These are phyloP conservation scores for Zapus hudsonius DNA, from an alignment of 2,113 vertebrate species.

Conservation along the genomic window DNA sequence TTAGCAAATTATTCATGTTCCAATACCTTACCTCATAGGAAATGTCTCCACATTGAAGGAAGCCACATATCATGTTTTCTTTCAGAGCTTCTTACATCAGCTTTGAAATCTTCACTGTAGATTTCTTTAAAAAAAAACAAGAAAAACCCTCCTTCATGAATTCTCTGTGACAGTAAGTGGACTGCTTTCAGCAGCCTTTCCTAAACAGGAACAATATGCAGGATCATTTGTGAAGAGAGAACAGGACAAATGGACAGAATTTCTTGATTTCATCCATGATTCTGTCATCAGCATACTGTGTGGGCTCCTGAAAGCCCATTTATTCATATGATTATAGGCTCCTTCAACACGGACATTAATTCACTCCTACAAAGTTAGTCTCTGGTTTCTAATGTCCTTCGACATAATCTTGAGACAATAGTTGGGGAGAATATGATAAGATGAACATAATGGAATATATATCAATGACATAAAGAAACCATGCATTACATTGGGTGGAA, in stretches of 20 bases:
- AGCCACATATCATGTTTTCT: neutral
- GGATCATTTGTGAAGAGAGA: conserved; percentile 28
- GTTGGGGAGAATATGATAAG: conserved; percentile 49
- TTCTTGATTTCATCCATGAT: conserved; percentile 63
- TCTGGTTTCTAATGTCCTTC: conserved; percentile 59
- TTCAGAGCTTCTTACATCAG: conserved; percentile 26
- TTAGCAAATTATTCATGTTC: neutral
- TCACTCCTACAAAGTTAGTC: conserved; percentile 46
- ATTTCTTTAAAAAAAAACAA: neutral
- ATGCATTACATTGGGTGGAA: conserved; percentile 17
- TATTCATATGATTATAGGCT: conserved; percentile 62
- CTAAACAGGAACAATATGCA: conserved; percentile 43
- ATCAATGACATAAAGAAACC: conserved; percentile 57
- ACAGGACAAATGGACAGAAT: conserved; percentile 57
- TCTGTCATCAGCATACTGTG: conserved; percentile 66
- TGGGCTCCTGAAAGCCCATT: conserved; percentile 68
- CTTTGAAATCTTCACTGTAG: neutral
- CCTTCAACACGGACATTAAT: conserved; percentile 70
- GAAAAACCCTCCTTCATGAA: neutral
- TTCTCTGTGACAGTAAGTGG: neutral
- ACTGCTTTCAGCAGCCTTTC: conserved; percentile 62
- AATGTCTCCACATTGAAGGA: neutral
- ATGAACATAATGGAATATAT: conserved; percentile 56
- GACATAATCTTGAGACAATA: conserved; percentile 64
- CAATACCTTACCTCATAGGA: neutral